Percentiles rank a stretch among this genome's conserved stretches.
These are phyloP conservation scores for Diorhabda carinulata DNA, from an alignment of 1,140 invertebrate genomes.

Conservation along the genomic window DNA sequence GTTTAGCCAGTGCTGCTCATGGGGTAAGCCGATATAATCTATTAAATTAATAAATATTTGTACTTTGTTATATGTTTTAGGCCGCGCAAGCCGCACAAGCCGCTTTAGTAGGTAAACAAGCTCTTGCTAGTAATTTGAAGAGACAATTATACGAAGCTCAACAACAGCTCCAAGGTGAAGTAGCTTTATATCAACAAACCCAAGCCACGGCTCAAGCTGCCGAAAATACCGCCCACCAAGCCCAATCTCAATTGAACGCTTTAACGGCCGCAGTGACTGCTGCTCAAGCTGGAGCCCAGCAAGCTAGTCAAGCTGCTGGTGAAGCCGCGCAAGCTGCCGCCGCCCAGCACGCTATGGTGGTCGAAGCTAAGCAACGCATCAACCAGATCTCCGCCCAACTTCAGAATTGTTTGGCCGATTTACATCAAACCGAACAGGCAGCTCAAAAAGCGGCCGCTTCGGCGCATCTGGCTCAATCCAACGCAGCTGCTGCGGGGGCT, in stretches of 20 bases:
- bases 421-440: conserved; percentile 31
- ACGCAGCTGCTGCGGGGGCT: conserved; percentile 11
- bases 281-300: conserved; percentile 30
- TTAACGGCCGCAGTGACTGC: conserved; percentile 31
- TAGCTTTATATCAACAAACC: conserved; percentile 31
- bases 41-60: neutral
- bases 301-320: conserved; percentile 28
- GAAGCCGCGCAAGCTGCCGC: conserved; percentile 33
- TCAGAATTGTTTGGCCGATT: conserved; percentile 26
- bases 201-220: conserved; percentile 30
- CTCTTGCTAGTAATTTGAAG: conserved; percentile 30
- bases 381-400: conserved; percentile 24
- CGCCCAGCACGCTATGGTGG: conserved; percentile 33
- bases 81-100: conserved; percentile 38
- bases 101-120: conserved; percentile 37
- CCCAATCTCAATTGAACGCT: conserved; percentile 27
- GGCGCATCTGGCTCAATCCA: conserved; percentile 12
- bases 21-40: conserved; percentile 28
- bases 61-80: conserved; percentile 10
- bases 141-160: conserved; percentile 32
- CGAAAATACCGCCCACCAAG: conserved; percentile 32
- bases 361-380: conserved; percentile 31
- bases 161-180: conserved; percentile 30
- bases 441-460: conserved; percentile 9
- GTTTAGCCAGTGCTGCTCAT: conserved; percentile 31